Conservation (phyloP, 2,797 vertebrate genomes). For the Sardinella longiceps region DNA sequence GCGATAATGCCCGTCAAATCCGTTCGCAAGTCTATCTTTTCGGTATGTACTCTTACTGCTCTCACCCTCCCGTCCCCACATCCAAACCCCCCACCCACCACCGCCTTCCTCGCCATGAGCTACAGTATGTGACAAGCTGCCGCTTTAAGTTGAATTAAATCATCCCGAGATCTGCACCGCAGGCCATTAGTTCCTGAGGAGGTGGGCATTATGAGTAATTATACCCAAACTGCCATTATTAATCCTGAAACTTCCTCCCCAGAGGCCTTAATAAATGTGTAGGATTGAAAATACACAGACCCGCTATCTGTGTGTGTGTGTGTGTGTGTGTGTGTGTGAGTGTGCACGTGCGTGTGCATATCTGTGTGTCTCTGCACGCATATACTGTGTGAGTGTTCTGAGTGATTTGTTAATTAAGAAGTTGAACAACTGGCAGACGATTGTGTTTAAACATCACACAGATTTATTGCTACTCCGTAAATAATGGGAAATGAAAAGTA, state of each 20-base stretch:
- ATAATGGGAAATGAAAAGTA: constrained; percentile 10
- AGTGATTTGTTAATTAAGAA: constrained; percentile 5
- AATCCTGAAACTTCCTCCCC: constrained; percentile 76
- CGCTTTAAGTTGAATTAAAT: constrained; percentile 81
- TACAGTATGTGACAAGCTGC: constrained; percentile 74
- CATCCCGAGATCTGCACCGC: constrained; percentile 78
- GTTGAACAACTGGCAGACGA: not conserved
- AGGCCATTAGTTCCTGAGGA: constrained; percentile 79
- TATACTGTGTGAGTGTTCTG: not conserved
- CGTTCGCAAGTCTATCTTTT: not conserved
- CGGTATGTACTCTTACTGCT: not conserved
- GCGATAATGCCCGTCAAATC: not conserved
- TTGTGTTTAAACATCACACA: not conserved
- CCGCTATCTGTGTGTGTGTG: not conserved
- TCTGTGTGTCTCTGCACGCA: not conserved
- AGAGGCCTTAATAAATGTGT: constrained; percentile 71
- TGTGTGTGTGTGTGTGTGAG: not conserved
- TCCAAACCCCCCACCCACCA: constrained; percentile 47
- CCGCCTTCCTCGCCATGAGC: constrained; percentile 38
- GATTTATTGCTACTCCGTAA: not conserved
- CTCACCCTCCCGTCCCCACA: constrained; percentile 48
- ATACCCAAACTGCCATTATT: constrained; percentile 84
- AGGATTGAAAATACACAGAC: constrained; percentile 45
- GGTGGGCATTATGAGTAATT: constrained; percentile 82
- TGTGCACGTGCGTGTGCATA: constrained; percentile 16